A percentile compares a stretch with the other conserved stretches of the same genome.
Conservation (phyloP, 2,113 vertebrate genomes). For the Cricetomys ansorgei region DNA sequence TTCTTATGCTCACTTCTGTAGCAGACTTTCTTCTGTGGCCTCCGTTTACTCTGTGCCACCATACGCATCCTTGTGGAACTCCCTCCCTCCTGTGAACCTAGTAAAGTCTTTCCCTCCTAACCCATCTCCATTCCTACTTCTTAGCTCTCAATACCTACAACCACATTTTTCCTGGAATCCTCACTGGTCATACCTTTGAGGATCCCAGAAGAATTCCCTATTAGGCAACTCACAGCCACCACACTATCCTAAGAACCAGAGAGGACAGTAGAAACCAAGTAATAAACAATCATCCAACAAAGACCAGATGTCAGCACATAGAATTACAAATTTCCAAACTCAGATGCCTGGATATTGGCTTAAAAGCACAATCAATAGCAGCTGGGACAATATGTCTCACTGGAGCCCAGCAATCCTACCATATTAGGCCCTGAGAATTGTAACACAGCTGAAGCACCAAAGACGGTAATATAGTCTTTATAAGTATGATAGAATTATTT, state of each 20-base stretch:
- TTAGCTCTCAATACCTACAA: not conserved
- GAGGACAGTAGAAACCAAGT: not conserved
- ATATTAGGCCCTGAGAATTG: too few species aligned
- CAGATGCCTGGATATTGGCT: too few species aligned
- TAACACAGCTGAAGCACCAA: too few species aligned
- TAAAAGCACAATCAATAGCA: too few species aligned
- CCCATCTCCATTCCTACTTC: too few species aligned
- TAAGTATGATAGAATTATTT: too few species aligned
- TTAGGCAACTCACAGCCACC: not conserved
- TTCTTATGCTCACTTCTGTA: not conserved
- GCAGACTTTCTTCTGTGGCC: not conserved
- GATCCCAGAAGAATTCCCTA: not conserved
- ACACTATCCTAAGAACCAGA: not conserved
- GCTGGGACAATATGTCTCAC: too few species aligned
- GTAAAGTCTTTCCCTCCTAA: too few species aligned
- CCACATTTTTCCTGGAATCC: not conserved
- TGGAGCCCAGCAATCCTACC: too few species aligned
- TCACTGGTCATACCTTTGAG: not conserved
- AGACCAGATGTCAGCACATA: not conserved
- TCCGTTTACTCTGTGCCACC: rapidly evolving
- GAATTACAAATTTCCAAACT: not conserved
- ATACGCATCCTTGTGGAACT: too few species aligned
- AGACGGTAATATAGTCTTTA: too few species aligned
- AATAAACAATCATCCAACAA: not conserved
- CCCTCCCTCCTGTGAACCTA: too few species aligned